Evolutionary conservation across 2,888 invertebrate genomes (phyloP).

Genomic region (Idaea aversata): DNA sequence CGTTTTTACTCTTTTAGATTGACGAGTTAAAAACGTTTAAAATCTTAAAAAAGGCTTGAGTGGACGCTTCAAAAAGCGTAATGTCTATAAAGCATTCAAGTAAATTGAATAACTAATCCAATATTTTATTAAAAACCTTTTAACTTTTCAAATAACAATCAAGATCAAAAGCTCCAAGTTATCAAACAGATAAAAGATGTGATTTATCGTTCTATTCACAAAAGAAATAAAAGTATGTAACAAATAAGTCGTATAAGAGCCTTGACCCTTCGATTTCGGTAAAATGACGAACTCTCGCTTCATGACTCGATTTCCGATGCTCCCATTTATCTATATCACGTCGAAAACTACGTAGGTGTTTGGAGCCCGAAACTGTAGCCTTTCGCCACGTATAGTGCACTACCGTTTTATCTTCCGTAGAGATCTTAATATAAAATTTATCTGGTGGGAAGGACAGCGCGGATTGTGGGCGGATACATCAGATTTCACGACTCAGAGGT

Average conservation of each 20-base stretch:
- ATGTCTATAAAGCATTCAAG: background rate
- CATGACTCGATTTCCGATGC: slow-evolving; percentile 36
- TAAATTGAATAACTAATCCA: background rate
- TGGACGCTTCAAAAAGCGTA: background rate
- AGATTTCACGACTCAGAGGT: slow-evolving; percentile 42
- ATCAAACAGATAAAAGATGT: background rate
- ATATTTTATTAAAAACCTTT: background rate
- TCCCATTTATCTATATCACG: slow-evolving; percentile 38
- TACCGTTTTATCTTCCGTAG: slow-evolving; percentile 15
- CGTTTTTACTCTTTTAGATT: slow-evolving; percentile 7
- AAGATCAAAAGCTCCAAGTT: background rate
- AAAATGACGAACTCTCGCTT: slow-evolving; percentile 29
- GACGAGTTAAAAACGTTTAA: slow-evolving; percentile 5
- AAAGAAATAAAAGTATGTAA: slow-evolving; percentile 5
- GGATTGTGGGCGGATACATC: slow-evolving; percentile 38
- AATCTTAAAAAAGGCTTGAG: background rate
- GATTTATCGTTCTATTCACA: slow-evolving; percentile 1
- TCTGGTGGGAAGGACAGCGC: slow-evolving; percentile 33
- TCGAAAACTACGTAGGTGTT: slow-evolving; percentile 25
- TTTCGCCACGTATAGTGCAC: slow-evolving; percentile 11
- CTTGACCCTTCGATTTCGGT: slow-evolving; percentile 17
- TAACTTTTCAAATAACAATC: background rate
- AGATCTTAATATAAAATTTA: slow-evolving; percentile 32
- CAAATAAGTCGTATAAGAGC: slow-evolving; percentile 17
- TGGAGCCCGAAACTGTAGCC: slow-evolving; percentile 16